Percentiles rank a stretch among this genome's conserved stretches.
These are phyloP conservation scores for Hetaerina titia DNA, from an alignment of 2,888 invertebrate species.

Conservation along the genomic window DNA sequence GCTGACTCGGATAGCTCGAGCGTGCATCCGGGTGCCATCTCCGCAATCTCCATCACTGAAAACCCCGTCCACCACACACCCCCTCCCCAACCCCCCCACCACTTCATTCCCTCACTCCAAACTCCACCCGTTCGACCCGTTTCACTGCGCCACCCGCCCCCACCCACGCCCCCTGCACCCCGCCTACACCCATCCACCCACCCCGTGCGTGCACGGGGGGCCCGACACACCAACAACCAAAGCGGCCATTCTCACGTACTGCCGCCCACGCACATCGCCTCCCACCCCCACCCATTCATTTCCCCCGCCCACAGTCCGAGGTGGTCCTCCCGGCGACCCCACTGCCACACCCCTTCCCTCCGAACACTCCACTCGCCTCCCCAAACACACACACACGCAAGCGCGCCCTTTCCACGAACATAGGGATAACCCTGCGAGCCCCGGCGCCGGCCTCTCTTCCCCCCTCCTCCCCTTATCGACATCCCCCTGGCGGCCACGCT, in stretches of 20 bases:
- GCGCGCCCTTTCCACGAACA: neutral
- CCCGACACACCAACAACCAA: neutral
- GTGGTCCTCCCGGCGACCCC: slow-evolving; percentile 4
- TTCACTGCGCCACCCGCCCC: neutral
- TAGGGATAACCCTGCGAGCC: neutral
- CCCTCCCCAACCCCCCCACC: neutral
- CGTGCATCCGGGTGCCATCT: slow-evolving; percentile 29
- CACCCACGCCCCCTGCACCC: neutral
- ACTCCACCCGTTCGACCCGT: too few relatives aligned
- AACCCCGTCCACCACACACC: neutral
- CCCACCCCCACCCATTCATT: neutral
- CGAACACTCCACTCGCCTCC: neutral
- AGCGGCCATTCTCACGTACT: slow-evolving; percentile 53
- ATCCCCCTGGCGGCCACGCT: neutral
- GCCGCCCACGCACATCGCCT: neutral
- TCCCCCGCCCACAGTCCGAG: neutral
- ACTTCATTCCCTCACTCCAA: too few relatives aligned
- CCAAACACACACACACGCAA: neutral
- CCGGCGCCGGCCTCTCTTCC: neutral
- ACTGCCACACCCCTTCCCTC: neutral
- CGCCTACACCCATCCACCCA: neutral
- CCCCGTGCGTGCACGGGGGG: neutral
- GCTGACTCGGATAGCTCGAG: slow-evolving; percentile 4
- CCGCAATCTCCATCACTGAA: neutral
- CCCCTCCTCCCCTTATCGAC: neutral